Percentiles rank a stretch among this genome's conserved stretches.
Evolutionary conservation across 2,888 invertebrate species (phyloP).

Genomic region (Glaucopsyche alexis): DNA sequence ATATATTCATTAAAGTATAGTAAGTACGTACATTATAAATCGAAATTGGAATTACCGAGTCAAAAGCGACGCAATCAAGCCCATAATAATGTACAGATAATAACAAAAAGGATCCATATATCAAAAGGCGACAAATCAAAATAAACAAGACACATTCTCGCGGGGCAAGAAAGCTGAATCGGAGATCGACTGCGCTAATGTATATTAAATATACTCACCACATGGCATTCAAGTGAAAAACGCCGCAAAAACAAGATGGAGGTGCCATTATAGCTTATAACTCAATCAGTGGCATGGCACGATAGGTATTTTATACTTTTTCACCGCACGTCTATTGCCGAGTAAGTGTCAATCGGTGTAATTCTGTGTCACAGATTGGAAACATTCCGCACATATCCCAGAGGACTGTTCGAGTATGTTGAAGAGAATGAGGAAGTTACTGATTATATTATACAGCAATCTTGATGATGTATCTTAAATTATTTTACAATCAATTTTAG

Average conservation of each 20-base stretch:
- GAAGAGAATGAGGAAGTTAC: not conserved
- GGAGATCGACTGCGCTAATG: conserved; percentile 66
- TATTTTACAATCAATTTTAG: too few species aligned
- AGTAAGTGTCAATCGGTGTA: conserved; percentile 49
- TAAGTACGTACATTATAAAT: conserved; percentile 35
- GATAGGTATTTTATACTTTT: conserved; percentile 75
- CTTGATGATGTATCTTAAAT: too few species aligned
- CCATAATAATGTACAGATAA: conserved; percentile 61
- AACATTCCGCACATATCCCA: conserved; percentile 54
- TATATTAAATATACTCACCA: conserved; percentile 68
- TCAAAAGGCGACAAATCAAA: conserved; percentile 74
- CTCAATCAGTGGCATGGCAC: conserved; percentile 68
- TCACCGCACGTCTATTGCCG: conserved; percentile 59
- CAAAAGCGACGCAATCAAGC: conserved; percentile 54
- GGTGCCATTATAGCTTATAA: conserved; percentile 77
- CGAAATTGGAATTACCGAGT: conserved; percentile 44
- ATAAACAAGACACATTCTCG: conserved; percentile 72
- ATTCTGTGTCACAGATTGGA: conserved; percentile 55
- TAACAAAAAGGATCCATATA: conserved; percentile 70
- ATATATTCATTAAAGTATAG: conserved; percentile 27
- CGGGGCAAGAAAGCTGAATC: conserved; percentile 64
- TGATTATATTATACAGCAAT: not conserved
- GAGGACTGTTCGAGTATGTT: conserved; percentile 1
- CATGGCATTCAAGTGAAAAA: conserved; percentile 71
- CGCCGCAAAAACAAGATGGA: conserved; percentile 72